Percentiles rank a stretch among this genome's conserved stretches.
These are phyloP conservation scores for Ptyas mucosa DNA, from an alignment of 2,113 vertebrate genomes.

Conservation along the genomic window DNA sequence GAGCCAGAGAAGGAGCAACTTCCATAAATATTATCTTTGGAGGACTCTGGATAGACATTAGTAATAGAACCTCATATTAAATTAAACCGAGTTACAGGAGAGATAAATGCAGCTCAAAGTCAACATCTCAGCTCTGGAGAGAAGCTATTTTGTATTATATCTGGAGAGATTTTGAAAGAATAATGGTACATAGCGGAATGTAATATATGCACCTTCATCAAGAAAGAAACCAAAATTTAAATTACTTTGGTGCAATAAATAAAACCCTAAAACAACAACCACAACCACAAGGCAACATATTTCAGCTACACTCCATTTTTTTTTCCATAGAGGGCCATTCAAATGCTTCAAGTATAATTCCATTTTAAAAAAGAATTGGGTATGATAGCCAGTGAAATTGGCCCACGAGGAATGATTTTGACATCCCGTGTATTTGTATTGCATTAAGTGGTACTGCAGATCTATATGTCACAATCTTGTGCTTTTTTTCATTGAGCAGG, in stretches of 20 bases:
- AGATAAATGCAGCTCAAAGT: constrained; percentile 28
- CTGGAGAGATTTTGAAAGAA: neutral
- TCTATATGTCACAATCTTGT: neutral
- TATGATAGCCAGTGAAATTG: neutral
- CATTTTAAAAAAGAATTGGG: neutral
- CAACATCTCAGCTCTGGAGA: neutral
- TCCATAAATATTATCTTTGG: constrained; percentile 5
- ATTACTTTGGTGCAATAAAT: neutral
- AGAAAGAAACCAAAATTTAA: neutral
- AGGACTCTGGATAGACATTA: constrained; percentile 17
- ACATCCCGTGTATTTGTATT: neutral
- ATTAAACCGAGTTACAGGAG: neutral
- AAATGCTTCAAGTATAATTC: neutral
- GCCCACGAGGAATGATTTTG: neutral
- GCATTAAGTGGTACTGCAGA: neutral
- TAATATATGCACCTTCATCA: neutral
- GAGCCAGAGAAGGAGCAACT: rapidly evolving
- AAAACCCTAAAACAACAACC: neutral
- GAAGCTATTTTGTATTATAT: neutral
- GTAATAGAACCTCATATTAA: neutral
- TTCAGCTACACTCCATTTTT: neutral
- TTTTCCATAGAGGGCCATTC: neutral
- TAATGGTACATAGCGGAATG: neutral
- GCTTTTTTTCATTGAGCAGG: neutral
- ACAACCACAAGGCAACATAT: neutral